Evolutionary conservation across 2,113 vertebrate species (phyloP), one percentile per base, ranked within the genome.

Genomic region (Psilopsiagon aymara): DNA sequence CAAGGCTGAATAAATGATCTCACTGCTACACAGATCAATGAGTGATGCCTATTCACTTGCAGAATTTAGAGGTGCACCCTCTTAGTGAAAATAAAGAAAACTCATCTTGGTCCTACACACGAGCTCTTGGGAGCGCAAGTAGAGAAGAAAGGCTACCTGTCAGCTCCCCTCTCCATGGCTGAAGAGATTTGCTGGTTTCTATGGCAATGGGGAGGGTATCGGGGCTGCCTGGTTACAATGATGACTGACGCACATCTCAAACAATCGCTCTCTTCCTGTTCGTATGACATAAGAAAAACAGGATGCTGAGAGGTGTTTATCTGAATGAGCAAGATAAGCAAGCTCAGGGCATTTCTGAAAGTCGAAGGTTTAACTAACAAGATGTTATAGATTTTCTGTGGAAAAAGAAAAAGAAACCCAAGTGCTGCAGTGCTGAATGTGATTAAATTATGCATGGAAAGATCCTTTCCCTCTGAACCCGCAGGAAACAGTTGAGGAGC

Each of bases 261-360:
- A 97, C 97, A 97, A 97, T 97, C 47, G 52, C 35, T 86, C 90
- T 84, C 88, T 97, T 98, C 97, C 97, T 98, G 97, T 95, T 93
- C 95, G 0, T 94, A 92, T 87, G 95, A 96, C 95, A 92, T 41
- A 90, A 97, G 96, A 93, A 97, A 96, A 97, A 97, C 97, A 98
- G 97, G 97, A 98, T 97, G 96, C 31, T 18, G 85, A 86, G 95
- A 96, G 95, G 97, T 96, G 81, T 95, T 97, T 94, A 90, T 96
- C 97, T 97, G 96, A 97, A 49, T 21, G 85, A 64, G 35, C 5
- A 3, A 97, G 97, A 97, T 97, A 97, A 98, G 97, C 86, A 15
- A 75, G 90, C 47, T 60, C 82, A 79, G 86, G 68, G 74, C 4
- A 66, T 64, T 90, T 88, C 77, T 86, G 21, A 33, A 25, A 90